A percentile compares a stretch with the other conserved stretches of the same genome.
phyloP scores from a whole-genome alignment of 2,888 invertebrate genomes.

The Drosophila quasianomalipes region DNA sequence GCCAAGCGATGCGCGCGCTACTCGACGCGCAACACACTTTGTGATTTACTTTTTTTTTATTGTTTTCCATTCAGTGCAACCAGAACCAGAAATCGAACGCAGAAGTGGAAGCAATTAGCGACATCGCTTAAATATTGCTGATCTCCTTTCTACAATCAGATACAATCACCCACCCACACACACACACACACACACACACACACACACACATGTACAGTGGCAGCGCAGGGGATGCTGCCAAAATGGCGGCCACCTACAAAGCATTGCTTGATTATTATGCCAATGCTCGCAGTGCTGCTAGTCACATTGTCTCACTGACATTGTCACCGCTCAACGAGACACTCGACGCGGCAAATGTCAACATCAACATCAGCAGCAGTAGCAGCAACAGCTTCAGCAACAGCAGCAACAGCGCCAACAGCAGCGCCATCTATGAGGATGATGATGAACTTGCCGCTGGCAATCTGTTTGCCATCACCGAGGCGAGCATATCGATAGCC shows the following conservation, averaged over 20 bases:
- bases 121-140: not conserved
- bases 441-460: slow-evolving; percentile 16
- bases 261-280: slow-evolving; percentile 63
- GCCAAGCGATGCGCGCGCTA: slow-evolving; percentile 29
- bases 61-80: not conserved
- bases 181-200: not conserved
- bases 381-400: slow-evolving; percentile 1
- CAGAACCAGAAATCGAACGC: not conserved
- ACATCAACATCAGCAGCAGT: slow-evolving; percentile 1
- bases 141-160: not conserved
- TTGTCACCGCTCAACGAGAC: slow-evolving; percentile 50
- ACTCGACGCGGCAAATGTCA: slow-evolving; percentile 23
- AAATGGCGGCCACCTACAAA: slow-evolving; percentile 34
- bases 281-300: slow-evolving; percentile 57
- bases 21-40: slow-evolving; percentile 5
- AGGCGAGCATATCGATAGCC: not conserved
- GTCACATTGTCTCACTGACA: slow-evolving; percentile 66
- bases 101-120: not conserved
- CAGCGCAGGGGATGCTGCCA: slow-evolving; percentile 37
- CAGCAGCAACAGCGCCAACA: slow-evolving; percentile 11
- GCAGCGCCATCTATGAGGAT: slow-evolving; percentile 18
- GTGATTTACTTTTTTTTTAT: slow-evolving; percentile 1
- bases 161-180: not conserved
- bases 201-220: slow-evolving; percentile 13
- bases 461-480: slow-evolving; percentile 21